These are phyloP conservation scores for Squalus acanthias DNA, from an alignment of 2,797 vertebrate species.

Conservation along the genomic window DNA sequence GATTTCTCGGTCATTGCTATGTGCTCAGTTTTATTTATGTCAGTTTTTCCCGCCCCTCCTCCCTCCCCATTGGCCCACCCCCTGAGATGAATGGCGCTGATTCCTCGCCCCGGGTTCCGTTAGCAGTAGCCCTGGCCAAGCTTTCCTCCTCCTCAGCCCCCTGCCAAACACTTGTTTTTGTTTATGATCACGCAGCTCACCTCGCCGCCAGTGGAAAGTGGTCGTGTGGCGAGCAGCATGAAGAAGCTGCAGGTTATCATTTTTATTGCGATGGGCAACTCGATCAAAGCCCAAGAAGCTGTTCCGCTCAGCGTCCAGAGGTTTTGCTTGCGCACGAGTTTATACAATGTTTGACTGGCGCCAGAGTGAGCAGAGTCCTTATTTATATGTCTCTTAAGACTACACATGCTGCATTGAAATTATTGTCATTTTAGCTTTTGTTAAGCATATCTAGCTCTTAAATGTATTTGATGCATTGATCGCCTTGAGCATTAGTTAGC, in stretches of 20 bases:
- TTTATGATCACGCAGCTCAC: background rate
- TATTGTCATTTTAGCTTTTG: background rate
- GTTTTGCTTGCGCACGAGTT: background rate
- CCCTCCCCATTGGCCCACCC: background rate
- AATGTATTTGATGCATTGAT: constrained; percentile 1
- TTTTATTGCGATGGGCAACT: background rate
- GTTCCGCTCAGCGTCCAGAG: background rate
- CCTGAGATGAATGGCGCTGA: background rate
- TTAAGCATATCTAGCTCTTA: background rate
- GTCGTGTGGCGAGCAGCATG: background rate
- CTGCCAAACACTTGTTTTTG: background rate
- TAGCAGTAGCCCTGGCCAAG: background rate
- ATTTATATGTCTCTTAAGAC: background rate
- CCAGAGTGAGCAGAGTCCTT: background rate
- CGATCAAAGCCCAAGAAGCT: background rate
- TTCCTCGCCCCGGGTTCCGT: background rate
- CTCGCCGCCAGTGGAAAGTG: background rate
- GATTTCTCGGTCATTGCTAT: background rate
- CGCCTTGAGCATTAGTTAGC: background rate
- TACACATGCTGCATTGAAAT: background rate
- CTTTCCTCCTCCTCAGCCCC: background rate
- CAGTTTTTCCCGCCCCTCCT: too few species aligned
- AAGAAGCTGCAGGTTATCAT: too few species aligned
- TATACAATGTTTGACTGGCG: background rate
- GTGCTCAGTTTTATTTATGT: background rate